phyloP scores from a whole-genome alignment of 2,113 vertebrate species.

The Saguinus midas region DNA sequence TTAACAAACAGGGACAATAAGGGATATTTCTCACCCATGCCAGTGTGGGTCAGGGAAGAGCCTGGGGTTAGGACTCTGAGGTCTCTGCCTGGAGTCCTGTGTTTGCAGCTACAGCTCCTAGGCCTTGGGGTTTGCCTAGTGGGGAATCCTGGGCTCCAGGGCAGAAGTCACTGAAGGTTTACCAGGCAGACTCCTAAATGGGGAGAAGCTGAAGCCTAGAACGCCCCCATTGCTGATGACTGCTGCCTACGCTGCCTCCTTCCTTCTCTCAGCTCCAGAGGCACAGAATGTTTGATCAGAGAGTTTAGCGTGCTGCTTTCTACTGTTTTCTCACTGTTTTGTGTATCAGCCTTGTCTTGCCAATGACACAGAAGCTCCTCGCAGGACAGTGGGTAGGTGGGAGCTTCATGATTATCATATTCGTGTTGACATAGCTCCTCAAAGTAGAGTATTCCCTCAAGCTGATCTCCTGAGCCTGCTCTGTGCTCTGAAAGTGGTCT shows the following conservation, averaged over 20 bases:
- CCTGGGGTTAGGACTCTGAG: background rate
- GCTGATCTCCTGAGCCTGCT: background rate
- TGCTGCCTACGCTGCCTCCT: background rate
- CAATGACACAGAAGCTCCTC: background rate
- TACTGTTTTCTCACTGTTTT: background rate
- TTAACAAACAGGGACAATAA: background rate
- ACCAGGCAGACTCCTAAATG: background rate
- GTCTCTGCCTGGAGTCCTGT: background rate
- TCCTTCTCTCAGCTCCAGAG: background rate
- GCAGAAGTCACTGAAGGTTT: background rate
- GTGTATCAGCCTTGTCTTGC: background rate
- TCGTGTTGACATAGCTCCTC: background rate
- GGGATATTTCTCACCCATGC: background rate
- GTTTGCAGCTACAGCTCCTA: background rate
- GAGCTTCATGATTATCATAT: background rate
- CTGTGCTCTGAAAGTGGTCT: background rate
- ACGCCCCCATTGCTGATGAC: background rate
- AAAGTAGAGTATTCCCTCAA: background rate
- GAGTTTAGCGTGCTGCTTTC: background rate
- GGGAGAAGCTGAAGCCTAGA: background rate
- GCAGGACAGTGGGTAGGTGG: background rate
- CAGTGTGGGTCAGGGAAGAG: accelerated
- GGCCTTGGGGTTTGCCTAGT: background rate
- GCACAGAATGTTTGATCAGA: background rate
- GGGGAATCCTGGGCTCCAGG: background rate